These are phyloP conservation scores for Sycophila sp. DNA, from an alignment of 1,140 invertebrate genomes.

Conservation along the genomic window DNA sequence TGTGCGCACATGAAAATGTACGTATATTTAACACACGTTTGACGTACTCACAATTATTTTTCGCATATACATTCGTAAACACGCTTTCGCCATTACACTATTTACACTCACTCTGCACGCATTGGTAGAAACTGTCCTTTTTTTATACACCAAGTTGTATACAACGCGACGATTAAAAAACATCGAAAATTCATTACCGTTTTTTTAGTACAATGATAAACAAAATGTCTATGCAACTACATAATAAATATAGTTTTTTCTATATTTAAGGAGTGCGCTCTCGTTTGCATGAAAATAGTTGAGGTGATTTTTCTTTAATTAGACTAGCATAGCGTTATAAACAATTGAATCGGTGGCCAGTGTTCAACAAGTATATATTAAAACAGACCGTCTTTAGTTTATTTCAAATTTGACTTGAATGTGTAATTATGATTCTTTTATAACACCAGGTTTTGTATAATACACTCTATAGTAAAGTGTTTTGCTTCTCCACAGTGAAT, in stretches of 20 bases:
- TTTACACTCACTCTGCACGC: conserved; percentile 32
- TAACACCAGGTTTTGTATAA: conserved; percentile 77
- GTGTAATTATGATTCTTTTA: conserved; percentile 47
- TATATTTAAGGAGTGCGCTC: conserved; percentile 14
- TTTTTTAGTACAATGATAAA: conserved; percentile 42
- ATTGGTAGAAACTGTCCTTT: conserved; percentile 1
- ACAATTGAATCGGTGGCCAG: conserved; percentile 47
- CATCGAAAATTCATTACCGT: conserved; percentile 21
- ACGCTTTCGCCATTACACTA: conserved; percentile 2
- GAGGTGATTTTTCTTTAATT: conserved; percentile 38
- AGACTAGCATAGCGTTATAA: conserved; percentile 55
- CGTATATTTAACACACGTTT: conserved; percentile 5
- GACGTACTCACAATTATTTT: conserved; percentile 9
- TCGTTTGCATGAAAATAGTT: conserved; percentile 40
- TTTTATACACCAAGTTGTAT: conserved; percentile 20
- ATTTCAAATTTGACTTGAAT: conserved; percentile 33
- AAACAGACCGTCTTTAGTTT: conserved; percentile 36
- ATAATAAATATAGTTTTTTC: conserved; percentile 50
- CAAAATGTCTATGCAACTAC: conserved; percentile 42
- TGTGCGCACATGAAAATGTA: conserved; percentile 11
- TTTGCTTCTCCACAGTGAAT: conserved; percentile 98
- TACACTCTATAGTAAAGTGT: conserved; percentile 98
- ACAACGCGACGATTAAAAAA: conserved; percentile 1
- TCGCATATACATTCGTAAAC: not conserved
- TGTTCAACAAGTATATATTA: conserved; percentile 49